These are phyloP conservation scores for Phyllotreta striolata DNA, from an alignment of 2,888 invertebrate species.

Conservation along the genomic window DNA sequence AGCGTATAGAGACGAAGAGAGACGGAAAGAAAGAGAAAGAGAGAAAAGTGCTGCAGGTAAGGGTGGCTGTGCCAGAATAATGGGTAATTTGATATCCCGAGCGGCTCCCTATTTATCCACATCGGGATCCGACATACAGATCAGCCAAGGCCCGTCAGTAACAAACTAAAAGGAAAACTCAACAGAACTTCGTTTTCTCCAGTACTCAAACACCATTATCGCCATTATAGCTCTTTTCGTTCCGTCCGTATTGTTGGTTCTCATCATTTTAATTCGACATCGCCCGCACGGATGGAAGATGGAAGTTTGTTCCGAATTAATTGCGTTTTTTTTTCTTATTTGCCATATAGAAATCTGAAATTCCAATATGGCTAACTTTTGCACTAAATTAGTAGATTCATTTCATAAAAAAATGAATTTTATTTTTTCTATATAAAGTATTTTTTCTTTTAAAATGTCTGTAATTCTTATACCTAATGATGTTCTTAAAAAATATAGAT, in stretches of 20 bases:
- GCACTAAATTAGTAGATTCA: too few species aligned
- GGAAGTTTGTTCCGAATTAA: too few species aligned
- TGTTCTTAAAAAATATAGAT: too few species aligned
- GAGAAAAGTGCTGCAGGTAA: constrained; percentile 31
- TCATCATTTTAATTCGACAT: constrained; percentile 1
- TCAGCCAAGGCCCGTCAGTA: constrained; percentile 29
- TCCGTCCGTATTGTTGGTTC: constrained; percentile 27
- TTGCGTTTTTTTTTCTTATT: too few species aligned
- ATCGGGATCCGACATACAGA: constrained; percentile 37
- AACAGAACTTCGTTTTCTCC: constrained; percentile 27
- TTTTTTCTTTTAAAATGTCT: too few species aligned
- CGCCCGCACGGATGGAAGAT: too few species aligned
- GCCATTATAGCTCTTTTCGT: constrained; percentile 27
- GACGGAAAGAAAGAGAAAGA: constrained; percentile 24
- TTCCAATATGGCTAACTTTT: too few species aligned
- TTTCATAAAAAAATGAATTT: too few species aligned
- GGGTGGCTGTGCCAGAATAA: constrained; percentile 50
- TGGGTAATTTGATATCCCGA: constrained; percentile 58
- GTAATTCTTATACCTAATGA: too few species aligned
- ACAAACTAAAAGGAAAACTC: constrained; percentile 33
- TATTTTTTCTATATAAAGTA: too few species aligned
- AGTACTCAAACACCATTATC: constrained; percentile 31
- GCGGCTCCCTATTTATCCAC: constrained; percentile 56
- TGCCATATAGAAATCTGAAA: too few species aligned
- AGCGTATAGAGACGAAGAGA: constrained; percentile 11